Conservation (phyloP, 2,797 vertebrate genomes). For the Falco berigora region DNA sequence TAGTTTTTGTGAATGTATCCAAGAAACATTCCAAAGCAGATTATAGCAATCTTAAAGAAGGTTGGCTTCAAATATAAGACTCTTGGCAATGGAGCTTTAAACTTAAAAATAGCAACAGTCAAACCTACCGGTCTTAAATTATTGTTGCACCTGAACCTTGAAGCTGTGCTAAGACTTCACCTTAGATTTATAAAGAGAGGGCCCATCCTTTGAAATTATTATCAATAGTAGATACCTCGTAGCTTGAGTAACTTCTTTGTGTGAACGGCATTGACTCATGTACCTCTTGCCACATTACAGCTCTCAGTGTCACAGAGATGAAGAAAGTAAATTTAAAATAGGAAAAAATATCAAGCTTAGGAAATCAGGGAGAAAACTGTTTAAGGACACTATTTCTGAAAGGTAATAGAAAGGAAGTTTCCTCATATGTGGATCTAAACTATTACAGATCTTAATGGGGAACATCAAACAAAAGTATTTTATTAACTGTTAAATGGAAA, state of each 20-base stretch:
- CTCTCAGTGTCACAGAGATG: background rate
- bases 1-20: background rate
- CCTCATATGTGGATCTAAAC: background rate
- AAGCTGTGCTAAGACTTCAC: background rate
- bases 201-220: background rate
- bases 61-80: background rate
- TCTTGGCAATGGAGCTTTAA: background rate
- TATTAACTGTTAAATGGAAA: constrained; percentile 56
- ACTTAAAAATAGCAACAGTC: background rate
- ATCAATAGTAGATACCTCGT: background rate
- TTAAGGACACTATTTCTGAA: background rate
- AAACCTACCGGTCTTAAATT: background rate
- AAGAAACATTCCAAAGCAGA: background rate
- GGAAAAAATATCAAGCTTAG: background rate
- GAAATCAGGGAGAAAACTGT: background rate
- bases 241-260: background rate
- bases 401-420: background rate
- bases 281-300: background rate
- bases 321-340: background rate
- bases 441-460: background rate
- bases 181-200: background rate
- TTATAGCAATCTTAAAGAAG: background rate
- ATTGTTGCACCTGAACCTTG: background rate
- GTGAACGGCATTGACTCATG: background rate
- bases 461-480: constrained; percentile 43